phyloP scores from a whole-genome alignment of 2,888 invertebrate genomes.

The Heterodera filipjevi region DNA sequence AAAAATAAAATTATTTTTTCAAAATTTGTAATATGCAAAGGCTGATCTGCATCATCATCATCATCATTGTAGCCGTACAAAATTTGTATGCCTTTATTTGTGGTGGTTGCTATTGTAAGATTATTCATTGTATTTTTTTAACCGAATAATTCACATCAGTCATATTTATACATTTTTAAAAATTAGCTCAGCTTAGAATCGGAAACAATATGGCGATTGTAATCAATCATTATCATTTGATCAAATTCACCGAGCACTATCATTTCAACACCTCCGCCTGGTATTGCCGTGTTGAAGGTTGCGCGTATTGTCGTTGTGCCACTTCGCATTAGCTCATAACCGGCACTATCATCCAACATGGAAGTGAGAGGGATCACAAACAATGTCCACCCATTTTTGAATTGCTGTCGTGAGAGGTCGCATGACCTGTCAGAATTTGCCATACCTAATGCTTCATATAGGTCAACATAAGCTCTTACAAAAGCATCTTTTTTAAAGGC shows the following conservation, averaged over 20 bases:
- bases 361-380: constrained; percentile 33
- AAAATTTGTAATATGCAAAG: background rate
- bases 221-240: constrained; percentile 33
- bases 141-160: background rate
- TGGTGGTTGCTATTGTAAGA: background rate
- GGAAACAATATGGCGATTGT: constrained; percentile 26
- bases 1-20: background rate
- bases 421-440: constrained; percentile 16
- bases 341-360: constrained; percentile 30
- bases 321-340: constrained; percentile 34
- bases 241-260: constrained; percentile 37
- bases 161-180: background rate
- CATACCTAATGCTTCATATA: constrained; percentile 24
- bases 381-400: constrained; percentile 28
- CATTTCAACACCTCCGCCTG: constrained; percentile 29
- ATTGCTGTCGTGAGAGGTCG: constrained; percentile 21
- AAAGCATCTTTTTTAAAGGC: constrained; percentile 13
- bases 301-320: constrained; percentile 28
- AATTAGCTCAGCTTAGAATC: constrained; percentile 20
- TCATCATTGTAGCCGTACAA: background rate
- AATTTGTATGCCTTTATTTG: background rate
- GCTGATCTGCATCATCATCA: background rate
- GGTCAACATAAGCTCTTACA: constrained; percentile 31
- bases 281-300: constrained; percentile 26
- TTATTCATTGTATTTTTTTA: background rate